Base-by-base conservation (phyloP, 2,888 invertebrate genomes). In the Megalurothrips usitatus region DNA sequence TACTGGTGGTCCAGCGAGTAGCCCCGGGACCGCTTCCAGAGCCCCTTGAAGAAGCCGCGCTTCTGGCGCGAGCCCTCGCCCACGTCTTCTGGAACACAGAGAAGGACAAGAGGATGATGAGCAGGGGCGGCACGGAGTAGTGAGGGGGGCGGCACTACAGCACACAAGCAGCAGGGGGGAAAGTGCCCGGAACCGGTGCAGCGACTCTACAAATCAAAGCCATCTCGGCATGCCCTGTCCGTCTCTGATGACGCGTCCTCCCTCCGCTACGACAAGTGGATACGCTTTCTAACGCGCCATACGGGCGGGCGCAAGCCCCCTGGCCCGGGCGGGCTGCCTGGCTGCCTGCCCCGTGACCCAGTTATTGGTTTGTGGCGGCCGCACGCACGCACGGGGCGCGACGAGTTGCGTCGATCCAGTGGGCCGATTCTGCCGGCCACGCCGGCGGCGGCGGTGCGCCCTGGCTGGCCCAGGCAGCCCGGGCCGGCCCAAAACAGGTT, bases 11-110 rank as follows among this genome's bases (percentile, higher is more conserved):
- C 95, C 88, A 95, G 89, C 83, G 95, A 95, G 87, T 95, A 94
- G 87, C 95, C 94, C 84, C 94, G 92, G 84, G 95, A 95, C 85
- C 94, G 92, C 88, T 95, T 95, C 95, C 95, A 96, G 85, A 95
- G 92, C 87, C 92, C 94, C 88, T 94, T 94, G 89, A 96, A 96
- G 88, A 96, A 95, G 84, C 95, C 94, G 88, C 94, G 94, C 87
- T 95, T 94, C 88, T 94, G 95, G 84, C 94, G 93, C 85, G 84
- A 81, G 12, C 83, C 83, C 82, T 85, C 85, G 82, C 85, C 85
- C 84, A 86, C 85, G 84, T 85, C 86, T 82, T 84, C 85, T 86
- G 84, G 84, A 84, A 84, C 82, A 83, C 85, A 84, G 86, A 75
- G 17, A 58, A 19, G n/a, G 58, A 9, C 11, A 58, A 1, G 4